These are phyloP conservation scores for Cheilosia urbana DNA, from an alignment of 2,888 invertebrate genomes.

Conservation along the genomic window DNA sequence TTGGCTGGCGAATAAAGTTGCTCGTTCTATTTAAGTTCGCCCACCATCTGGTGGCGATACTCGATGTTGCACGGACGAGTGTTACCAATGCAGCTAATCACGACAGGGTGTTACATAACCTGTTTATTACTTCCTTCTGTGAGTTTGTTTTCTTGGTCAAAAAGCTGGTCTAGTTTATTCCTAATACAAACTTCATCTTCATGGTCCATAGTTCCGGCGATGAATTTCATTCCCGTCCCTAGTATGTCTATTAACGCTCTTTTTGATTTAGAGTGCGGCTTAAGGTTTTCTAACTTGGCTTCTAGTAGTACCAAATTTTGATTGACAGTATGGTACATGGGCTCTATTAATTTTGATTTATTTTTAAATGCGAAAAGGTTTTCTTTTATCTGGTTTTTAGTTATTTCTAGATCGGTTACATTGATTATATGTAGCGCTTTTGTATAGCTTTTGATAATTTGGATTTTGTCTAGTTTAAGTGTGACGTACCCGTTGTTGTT, in stretches of 20 bases:
- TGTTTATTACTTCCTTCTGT: too few species aligned
- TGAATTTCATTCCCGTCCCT: slow-evolving; percentile 28
- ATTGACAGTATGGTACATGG: slow-evolving; percentile 10
- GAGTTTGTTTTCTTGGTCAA: too few species aligned
- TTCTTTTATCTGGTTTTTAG: not conserved
- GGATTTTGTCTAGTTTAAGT: not conserved
- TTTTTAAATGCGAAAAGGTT: not conserved
- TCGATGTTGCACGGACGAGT: too few species aligned
- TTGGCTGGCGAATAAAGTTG: too few species aligned
- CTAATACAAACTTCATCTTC: slow-evolving; percentile 14
- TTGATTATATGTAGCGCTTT: slow-evolving; percentile 22
- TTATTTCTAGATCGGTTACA: not conserved
- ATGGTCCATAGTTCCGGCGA: slow-evolving; percentile 21
- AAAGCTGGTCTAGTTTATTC: slow-evolving; percentile 16
- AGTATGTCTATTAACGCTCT: slow-evolving; percentile 12
- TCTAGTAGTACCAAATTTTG: slow-evolving; percentile 11
- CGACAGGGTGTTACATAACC: too few species aligned
- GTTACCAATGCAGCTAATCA: too few species aligned
- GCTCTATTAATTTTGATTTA: not conserved
- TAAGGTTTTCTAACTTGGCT: slow-evolving; percentile 13
- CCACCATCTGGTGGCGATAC: too few species aligned
- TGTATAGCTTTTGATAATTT: not conserved
- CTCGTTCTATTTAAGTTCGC: too few species aligned
- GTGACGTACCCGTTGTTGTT: slow-evolving; percentile 14
- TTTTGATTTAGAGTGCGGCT: slow-evolving; percentile 8